A percentile compares a stretch with the other conserved stretches of the same genome.
Evolutionary conservation across 1,140 invertebrate genomes (phyloP).

Genomic region (Cecropterus lyciades): DNA sequence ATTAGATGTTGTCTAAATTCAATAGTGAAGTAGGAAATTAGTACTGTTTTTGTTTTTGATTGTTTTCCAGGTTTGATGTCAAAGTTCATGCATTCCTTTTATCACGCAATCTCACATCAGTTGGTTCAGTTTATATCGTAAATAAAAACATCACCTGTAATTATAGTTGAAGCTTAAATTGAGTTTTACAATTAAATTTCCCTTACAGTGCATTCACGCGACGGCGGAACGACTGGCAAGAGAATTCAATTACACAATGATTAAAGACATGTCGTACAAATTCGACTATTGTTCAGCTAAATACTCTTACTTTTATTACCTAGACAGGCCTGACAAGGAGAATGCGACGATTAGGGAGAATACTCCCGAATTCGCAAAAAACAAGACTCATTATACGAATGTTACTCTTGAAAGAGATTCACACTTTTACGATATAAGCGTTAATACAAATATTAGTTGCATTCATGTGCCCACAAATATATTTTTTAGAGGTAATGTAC

Average conservation of each 20-base stretch:
- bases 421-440: constrained; percentile 93
- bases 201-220: constrained; percentile 87
- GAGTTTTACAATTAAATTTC: constrained; percentile 6
- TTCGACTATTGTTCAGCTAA: constrained; percentile 90
- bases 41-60: too few species aligned
- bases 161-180: not conserved
- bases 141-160: too few species aligned
- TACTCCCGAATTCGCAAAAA: constrained; percentile 61
- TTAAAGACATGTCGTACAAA: constrained; percentile 60
- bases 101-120: too few species aligned
- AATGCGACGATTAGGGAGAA: constrained; percentile 26
- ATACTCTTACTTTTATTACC: constrained; percentile 84
- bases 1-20: too few species aligned
- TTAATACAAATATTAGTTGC: constrained; percentile 93
- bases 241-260: constrained; percentile 83
- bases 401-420: constrained; percentile 88
- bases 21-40: too few species aligned
- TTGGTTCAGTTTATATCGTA: too few species aligned
- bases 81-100: too few species aligned
- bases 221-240: constrained; percentile 87
- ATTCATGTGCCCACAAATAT: constrained; percentile 98
- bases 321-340: constrained; percentile 44
- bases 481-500: constrained; percentile 90
- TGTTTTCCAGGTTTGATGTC: too few species aligned
- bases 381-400: constrained; percentile 78